Conservation (phyloP, 2,797 vertebrate species). For the Trematomus bernacchii region DNA sequence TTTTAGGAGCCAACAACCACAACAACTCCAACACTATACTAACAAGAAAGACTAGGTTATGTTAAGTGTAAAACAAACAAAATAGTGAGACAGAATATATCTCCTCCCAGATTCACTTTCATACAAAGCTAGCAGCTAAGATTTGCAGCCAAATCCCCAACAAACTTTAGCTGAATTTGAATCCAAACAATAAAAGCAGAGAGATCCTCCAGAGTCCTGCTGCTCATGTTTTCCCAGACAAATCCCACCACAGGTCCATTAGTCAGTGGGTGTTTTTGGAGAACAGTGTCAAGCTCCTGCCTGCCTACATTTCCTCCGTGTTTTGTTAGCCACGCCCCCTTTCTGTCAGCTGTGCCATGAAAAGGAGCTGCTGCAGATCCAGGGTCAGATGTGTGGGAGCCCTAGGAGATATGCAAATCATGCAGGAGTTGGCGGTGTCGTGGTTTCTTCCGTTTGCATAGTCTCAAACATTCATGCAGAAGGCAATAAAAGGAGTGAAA, state of each 20-base stretch:
- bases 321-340: slow-evolving; percentile 58
- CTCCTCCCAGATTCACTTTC: too few species aligned
- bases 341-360: slow-evolving; percentile 53
- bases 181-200: too few species aligned
- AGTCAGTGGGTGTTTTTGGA: slow-evolving; percentile 56
- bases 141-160: slow-evolving; percentile 12
- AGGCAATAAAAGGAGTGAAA: slow-evolving; percentile 9
- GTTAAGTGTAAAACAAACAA: too few species aligned
- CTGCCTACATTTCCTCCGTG: slow-evolving; percentile 58
- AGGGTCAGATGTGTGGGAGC: slow-evolving; percentile 40
- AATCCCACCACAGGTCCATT: slow-evolving; percentile 46
- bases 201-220: slow-evolving; percentile 30
- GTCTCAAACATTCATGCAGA: neutral
- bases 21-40: too few species aligned
- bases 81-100: too few species aligned
- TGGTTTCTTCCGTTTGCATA: slow-evolving; percentile 12
- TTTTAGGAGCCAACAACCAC: too few species aligned
- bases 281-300: slow-evolving; percentile 74
- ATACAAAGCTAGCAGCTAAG: too few species aligned
- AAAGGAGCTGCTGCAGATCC: slow-evolving; percentile 11
- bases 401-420: slow-evolving; percentile 3
- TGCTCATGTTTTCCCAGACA: slow-evolving; percentile 26
- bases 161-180: slow-evolving; percentile 32
- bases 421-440: neutral
- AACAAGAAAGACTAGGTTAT: too few species aligned